Base-by-base conservation (phyloP, 1,140 invertebrate genomes). In the Ceratitis capitata region DNA sequence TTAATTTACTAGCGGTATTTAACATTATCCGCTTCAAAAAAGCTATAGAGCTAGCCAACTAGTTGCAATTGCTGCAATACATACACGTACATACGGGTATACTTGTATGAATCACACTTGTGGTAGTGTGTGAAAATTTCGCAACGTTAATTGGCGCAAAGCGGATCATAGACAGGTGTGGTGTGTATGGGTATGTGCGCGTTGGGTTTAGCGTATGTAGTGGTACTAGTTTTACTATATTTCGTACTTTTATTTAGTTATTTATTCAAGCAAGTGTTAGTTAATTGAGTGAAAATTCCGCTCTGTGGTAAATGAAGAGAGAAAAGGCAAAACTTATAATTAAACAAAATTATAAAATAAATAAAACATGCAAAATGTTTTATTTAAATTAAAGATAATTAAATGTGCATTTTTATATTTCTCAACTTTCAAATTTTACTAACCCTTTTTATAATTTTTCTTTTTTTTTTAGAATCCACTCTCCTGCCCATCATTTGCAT, bases 131-230 rank as follows among this genome's bases (percentile, higher is more conserved):
- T n/a, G 69, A 47, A 10, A 78, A 45, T 45, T 78, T 45, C 69
- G 69, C n/a, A 45, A n/a, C 69, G 19, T 32, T 78, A 35, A 78
- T 78, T 78, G 69, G 69, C 39, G 69, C 84, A 64, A 35, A 45
- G 26, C 32, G 29, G 32, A 3, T 61, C 12, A 9, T 49, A 12
- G 3, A 39, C 51, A 53, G 16, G 51, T 26, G 83, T 42, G 1
- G 16, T 64, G 6, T 42, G 84, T 56, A 23, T 45, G 23, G 26
- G 74, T 82, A 42, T 58, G 26, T 39, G 69, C 16, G 61, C 51
- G 78, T 51, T 16, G 42, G 35, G 19, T 16, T 47, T 4, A 56
- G 49, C 35, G 14, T 5, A 53, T n/a, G 51, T 7, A 23, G n/a
- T 56, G 23, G 51, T 56, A 14, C 19, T 5, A 4, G 51, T n/a